Conservation (phyloP, 2,888 invertebrate species). For the Agrochola macilenta region DNA sequence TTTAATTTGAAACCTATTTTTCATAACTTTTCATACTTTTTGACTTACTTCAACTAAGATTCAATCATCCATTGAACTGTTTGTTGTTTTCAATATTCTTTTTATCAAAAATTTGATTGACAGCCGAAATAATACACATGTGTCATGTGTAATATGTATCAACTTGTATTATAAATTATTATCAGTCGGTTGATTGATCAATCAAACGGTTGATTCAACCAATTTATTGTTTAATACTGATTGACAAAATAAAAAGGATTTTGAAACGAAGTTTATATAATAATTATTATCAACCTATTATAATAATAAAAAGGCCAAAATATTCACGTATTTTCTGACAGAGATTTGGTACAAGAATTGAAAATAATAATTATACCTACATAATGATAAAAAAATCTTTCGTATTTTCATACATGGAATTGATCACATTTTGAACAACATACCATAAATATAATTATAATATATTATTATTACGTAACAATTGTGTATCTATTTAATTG, state of each 20-base stretch:
- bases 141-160: neutral
- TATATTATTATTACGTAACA: neutral
- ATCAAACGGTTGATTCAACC: conserved; percentile 38
- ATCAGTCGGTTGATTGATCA: conserved; percentile 14
- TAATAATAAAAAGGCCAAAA: conserved; percentile 26
- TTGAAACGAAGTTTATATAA: conserved; percentile 14
- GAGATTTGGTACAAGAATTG: conserved; percentile 41
- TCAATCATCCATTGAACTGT: neutral
- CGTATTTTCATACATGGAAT: conserved; percentile 46
- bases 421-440: conserved; percentile 17
- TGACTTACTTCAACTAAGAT: neutral
- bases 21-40: neutral
- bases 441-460: neutral
- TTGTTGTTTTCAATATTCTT: neutral
- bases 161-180: neutral
- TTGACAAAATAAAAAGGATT: conserved; percentile 17
- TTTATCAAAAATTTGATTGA: neutral
- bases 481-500: conserved; percentile 1
- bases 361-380: conserved; percentile 11
- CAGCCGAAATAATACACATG: neutral
- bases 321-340: conserved; percentile 48
- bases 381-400: conserved; percentile 14
- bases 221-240: conserved; percentile 1
- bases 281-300: neutral
- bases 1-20: neutral